Percentiles rank a stretch among this genome's conserved stretches.
These are phyloP conservation scores for Aphelinus certus DNA, from an alignment of 1,140 invertebrate species.

Conservation along the genomic window DNA sequence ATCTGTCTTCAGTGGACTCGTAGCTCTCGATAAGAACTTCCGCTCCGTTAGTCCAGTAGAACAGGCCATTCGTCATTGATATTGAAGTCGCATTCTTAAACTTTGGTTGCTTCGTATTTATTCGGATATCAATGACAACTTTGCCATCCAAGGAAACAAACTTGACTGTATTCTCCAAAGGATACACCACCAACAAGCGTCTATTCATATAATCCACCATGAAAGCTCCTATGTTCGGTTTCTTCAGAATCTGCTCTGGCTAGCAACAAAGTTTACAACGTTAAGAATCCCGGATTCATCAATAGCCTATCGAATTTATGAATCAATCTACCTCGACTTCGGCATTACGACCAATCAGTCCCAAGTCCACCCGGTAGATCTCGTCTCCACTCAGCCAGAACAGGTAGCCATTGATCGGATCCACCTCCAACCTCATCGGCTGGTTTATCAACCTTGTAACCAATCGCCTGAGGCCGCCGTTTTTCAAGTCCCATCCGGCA, in stretches of 20 bases:
- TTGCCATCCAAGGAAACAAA: slow-evolving; percentile 84
- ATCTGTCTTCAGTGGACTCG: slow-evolving; percentile 71
- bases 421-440: slow-evolving; percentile 84
- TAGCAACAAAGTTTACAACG: slow-evolving; percentile 46
- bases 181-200: slow-evolving; percentile 79
- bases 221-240: slow-evolving; percentile 74
- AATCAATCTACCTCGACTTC: slow-evolving; percentile 66
- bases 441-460: slow-evolving; percentile 72
- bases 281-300: slow-evolving; percentile 11
- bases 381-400: slow-evolving; percentile 81
- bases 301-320: background rate
- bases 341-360: slow-evolving; percentile 75
- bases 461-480: slow-evolving; percentile 75
- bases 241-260: slow-evolving; percentile 69
- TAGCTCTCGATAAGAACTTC: slow-evolving; percentile 80
- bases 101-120: slow-evolving; percentile 79
- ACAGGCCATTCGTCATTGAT: slow-evolving; percentile 77
- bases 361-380: slow-evolving; percentile 81
- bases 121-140: slow-evolving; percentile 76
- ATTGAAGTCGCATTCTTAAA: slow-evolving; percentile 82
- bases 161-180: slow-evolving; percentile 79
- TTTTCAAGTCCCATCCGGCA: slow-evolving; percentile 76
- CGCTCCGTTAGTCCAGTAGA: slow-evolving; percentile 84
- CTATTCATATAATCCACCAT: slow-evolving; percentile 85
- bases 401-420: slow-evolving; percentile 91